Evolutionary conservation across 2,113 vertebrate genomes (phyloP), one percentile per base, ranked within the genome.

Genomic region (Saccopteryx leptura): DNA sequence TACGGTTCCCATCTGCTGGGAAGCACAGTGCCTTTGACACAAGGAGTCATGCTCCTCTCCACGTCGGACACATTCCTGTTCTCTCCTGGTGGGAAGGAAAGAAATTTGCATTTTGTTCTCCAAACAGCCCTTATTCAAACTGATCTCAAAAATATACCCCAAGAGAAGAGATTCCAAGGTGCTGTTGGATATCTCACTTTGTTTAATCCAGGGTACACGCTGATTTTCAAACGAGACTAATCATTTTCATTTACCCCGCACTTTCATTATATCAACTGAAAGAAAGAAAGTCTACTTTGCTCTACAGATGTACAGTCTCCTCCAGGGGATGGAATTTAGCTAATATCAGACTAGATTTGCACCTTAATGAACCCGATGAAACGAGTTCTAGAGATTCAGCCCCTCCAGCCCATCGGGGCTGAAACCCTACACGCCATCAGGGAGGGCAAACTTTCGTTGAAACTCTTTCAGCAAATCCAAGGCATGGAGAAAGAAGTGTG

Each of bases 381-480:
- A 11, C 4, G 28, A 28, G 48, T 50, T 23, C 1, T 0, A 0
- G 14, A 75, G 74, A 28, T 12, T 33, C 54, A 24, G 60, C 13
- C 28, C 26, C 21, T 28, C 12, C 52, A 9, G 1, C 31, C 74
- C 15, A 3, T 15, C 28, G 8, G 31, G 46, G 7, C 39, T 39
- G 39, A 3, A 28, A 28, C 19, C 33, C 46, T 2, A 8, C 31
- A 12, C 8, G 21, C 18, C 58, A 0, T 52, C 0, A 1, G 19
- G 28, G 18, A 39, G 33, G 33, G 74, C 9, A 95, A 48, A 97
- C 48, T 65, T 39, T 61, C 65, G 56, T 94, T 94, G 58, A 26
- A 74, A 90, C 82, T 91, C 72, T 96, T 95, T 56, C 76, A 98
- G 97, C 94, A 97, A 92, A 98, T 98, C 68, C 94, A 96, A 72